These are phyloP conservation scores for Epinotia demarniana DNA, from an alignment of 2,888 invertebrate species.

Conservation along the genomic window DNA sequence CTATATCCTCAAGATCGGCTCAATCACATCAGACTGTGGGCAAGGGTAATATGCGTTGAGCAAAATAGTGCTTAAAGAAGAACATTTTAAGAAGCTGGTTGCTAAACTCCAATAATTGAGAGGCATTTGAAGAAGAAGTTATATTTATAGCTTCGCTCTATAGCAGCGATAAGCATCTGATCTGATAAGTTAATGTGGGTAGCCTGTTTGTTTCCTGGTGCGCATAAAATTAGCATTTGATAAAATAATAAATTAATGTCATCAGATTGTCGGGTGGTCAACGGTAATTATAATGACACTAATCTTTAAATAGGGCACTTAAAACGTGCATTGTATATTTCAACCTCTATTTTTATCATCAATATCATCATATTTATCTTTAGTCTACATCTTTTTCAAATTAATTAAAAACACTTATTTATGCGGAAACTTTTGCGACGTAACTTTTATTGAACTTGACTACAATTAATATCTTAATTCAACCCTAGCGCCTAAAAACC, in stretches of 20 bases:
- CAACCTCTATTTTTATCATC: not conserved
- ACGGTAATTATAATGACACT: constrained; percentile 13
- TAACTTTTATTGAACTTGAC: not conserved
- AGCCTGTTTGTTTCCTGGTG: constrained; percentile 29
- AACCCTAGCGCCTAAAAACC: constrained; percentile 12
- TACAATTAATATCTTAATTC: not conserved
- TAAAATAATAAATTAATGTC: constrained; percentile 27
- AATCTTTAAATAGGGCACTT: constrained; percentile 16
- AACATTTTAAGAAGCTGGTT: not conserved
- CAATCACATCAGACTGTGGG: not conserved
- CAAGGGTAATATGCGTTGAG: not conserved
- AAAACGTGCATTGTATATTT: not conserved
- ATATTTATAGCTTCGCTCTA: constrained; percentile 4
- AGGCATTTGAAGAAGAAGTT: not conserved
- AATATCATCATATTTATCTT: not conserved
- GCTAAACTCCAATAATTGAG: not conserved
- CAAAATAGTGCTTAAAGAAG: not conserved
- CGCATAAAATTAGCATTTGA: constrained; percentile 31
- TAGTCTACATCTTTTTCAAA: not conserved
- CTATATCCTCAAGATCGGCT: constrained; percentile 22
- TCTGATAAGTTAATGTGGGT: constrained; percentile 37
- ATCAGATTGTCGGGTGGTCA: constrained; percentile 18
- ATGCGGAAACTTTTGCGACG: not conserved
- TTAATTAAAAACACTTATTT: not conserved
- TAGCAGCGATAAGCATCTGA: constrained; percentile 1